Conservation (phyloP, 2,797 vertebrate species). For the Danio jaintianensis region DNA sequence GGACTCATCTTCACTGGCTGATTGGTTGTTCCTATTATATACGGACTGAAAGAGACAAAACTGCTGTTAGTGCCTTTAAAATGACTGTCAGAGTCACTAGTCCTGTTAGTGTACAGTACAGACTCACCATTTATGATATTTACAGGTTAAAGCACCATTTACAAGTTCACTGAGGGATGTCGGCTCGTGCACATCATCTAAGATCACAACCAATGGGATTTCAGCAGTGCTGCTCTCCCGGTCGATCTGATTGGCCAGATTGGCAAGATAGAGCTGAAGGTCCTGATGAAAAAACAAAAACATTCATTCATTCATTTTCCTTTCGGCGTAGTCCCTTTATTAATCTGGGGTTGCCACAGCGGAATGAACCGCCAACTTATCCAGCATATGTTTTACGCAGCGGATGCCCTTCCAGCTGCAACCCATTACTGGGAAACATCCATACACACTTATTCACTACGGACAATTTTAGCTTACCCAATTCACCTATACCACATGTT, state of each 20-base stretch:
- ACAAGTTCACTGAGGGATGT: conserved; percentile 95
- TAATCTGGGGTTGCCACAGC: too few relatives aligned
- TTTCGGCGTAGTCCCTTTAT: too few relatives aligned
- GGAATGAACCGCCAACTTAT: too few relatives aligned
- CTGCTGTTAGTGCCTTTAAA: background rate
- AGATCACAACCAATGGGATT: conserved; percentile 90
- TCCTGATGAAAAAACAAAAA: conserved; percentile 77
- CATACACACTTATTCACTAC: too few relatives aligned
- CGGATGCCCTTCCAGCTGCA: too few relatives aligned
- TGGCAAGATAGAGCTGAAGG: conserved; percentile 94
- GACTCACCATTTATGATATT: conserved; percentile 98
- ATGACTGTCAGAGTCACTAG: background rate
- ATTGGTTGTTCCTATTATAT: conserved; percentile 97
- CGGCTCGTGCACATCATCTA: conserved; percentile 92
- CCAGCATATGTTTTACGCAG: too few relatives aligned
- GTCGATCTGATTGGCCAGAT: conserved; percentile 97
- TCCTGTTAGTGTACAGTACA: background rate
- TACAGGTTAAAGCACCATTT: conserved; percentile 97
- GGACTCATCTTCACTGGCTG: conserved; percentile 97
- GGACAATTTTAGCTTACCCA: too few relatives aligned
- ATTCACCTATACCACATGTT: too few relatives aligned
- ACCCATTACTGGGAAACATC: too few relatives aligned
- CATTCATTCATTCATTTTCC: too few relatives aligned
- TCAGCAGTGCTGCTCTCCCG: conserved; percentile 88
- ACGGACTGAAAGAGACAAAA: conserved; percentile 81